Percentiles rank a stretch among this genome's conserved stretches.
phyloP scores from a whole-genome alignment of 2,797 vertebrate species.

The Xiphophorus birchmanni region DNA sequence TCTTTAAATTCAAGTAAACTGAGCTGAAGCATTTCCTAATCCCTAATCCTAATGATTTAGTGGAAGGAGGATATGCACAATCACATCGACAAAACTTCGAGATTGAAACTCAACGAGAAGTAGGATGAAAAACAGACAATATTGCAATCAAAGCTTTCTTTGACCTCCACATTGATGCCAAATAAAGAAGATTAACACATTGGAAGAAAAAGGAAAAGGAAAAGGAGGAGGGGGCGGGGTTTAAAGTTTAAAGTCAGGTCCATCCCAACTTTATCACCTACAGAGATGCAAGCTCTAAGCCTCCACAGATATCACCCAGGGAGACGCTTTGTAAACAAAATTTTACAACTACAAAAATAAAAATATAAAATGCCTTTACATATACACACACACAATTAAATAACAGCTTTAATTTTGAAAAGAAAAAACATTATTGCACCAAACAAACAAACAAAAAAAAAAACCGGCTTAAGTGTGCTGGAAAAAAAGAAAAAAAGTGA shows the following conservation, averaged over 20 bases:
- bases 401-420: conserved; percentile 79
- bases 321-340: conserved; percentile 88
- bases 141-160: conserved; percentile 16
- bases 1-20: conserved; percentile 59
- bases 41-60: conserved; percentile 25
- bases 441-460: conserved; percentile 79
- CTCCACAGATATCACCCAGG: conserved; percentile 85
- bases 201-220: neutral
- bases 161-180: conserved; percentile 22
- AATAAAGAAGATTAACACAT: conserved; percentile 18
- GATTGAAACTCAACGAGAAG: conserved; percentile 2
- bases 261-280: conserved; percentile 40
- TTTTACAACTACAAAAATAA: conserved; percentile 78
- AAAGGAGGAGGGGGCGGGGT: conserved; percentile 5
- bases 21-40: conserved; percentile 27
- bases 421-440: conserved; percentile 93
- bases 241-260: conserved; percentile 40
- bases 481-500: conserved; percentile 34
- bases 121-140: neutral
- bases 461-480: conserved; percentile 74
- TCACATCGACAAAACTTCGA: conserved; percentile 30
- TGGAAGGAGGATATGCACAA: conserved; percentile 19
- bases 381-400: conserved; percentile 84
- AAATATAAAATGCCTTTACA: conserved; percentile 86
- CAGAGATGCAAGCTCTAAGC: conserved; percentile 13